These are phyloP conservation scores for Lepidurus couesii DNA, from an alignment of 1,140 invertebrate genomes.

Conservation along the genomic window DNA sequence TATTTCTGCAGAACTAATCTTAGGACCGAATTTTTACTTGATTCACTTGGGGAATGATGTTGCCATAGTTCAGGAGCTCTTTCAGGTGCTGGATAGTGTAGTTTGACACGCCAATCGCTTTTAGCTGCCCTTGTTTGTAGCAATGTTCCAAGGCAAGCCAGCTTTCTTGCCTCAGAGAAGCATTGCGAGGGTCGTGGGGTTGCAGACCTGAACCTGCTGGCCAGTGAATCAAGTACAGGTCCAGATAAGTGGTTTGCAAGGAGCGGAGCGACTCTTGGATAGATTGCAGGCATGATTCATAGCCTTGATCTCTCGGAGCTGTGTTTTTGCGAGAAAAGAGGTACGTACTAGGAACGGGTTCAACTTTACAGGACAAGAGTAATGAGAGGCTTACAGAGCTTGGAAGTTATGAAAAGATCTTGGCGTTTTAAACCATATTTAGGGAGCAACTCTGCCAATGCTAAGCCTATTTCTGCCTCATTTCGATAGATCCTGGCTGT, in stretches of 20 bases:
- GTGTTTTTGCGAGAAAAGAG: conserved; percentile 38
- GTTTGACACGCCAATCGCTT: conserved; percentile 77
- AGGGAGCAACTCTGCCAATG: conserved; percentile 54
- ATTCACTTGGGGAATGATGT: conserved; percentile 64
- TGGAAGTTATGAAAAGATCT: conserved; percentile 72
- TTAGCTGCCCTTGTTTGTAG: conserved; percentile 54
- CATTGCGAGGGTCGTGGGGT: conserved; percentile 53
- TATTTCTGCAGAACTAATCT: neutral
- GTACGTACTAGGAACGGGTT: conserved; percentile 25
- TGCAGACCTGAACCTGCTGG: conserved; percentile 57
- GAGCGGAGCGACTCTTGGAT: conserved; percentile 58
- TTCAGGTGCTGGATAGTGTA: conserved; percentile 65
- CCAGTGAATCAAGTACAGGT: conserved; percentile 84
- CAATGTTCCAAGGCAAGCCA: conserved; percentile 64
- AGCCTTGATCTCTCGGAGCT: conserved; percentile 66
- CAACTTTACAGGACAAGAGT: neutral
- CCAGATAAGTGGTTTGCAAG: conserved; percentile 63
- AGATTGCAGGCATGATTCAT: conserved; percentile 51
- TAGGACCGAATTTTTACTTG: conserved; percentile 53
- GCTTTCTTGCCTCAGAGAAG: conserved; percentile 51
- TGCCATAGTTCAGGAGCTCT: conserved; percentile 56
- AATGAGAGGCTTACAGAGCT: conserved; percentile 55
- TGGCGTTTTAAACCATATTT: conserved; percentile 58
- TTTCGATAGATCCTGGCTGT: conserved; percentile 68
- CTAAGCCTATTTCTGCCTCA: conserved; percentile 60